phyloP scores from a whole-genome alignment of 2,113 vertebrate genomes.

The Ctenomys sociabilis region DNA sequence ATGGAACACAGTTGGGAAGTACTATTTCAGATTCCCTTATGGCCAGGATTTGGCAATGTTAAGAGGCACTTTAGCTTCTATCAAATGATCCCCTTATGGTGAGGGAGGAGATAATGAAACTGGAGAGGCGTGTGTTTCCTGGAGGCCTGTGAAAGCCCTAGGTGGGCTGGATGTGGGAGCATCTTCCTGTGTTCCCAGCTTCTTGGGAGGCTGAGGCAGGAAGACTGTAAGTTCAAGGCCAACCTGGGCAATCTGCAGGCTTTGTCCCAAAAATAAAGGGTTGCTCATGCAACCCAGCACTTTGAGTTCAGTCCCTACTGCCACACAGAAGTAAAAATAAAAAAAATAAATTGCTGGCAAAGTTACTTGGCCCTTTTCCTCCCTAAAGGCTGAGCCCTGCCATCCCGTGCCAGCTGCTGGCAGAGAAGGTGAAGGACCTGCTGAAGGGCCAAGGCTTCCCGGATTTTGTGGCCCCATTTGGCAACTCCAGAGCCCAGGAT shows the following conservation, averaged over 20 bases:
- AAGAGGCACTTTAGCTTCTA: background rate
- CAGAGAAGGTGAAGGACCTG: constrained; percentile 84
- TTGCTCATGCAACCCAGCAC: background rate
- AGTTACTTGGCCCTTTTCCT: background rate
- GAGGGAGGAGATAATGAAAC: background rate
- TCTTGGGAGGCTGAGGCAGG: background rate
- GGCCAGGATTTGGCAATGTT: background rate
- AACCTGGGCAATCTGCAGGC: background rate
- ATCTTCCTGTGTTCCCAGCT: background rate
- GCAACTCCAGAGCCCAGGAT: constrained; percentile 89
- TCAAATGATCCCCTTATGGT: background rate
- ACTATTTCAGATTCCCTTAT: background rate
- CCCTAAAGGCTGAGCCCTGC: constrained; percentile 80
- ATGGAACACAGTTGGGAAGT: background rate
- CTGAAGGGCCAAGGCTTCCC: constrained; percentile 91
- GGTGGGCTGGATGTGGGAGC: too few relatives aligned
- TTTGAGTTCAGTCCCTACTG: background rate
- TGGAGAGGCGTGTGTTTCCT: background rate
- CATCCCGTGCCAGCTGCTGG: constrained; percentile 86
- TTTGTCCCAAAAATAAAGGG: background rate
- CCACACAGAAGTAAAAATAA: background rate
- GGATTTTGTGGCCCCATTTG: constrained; percentile 92
- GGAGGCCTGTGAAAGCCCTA: background rate
- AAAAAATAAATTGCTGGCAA: background rate
- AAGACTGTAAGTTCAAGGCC: background rate